Conservation (phyloP, 2,888 invertebrate species). For the Polymixis flavicincta region DNA sequence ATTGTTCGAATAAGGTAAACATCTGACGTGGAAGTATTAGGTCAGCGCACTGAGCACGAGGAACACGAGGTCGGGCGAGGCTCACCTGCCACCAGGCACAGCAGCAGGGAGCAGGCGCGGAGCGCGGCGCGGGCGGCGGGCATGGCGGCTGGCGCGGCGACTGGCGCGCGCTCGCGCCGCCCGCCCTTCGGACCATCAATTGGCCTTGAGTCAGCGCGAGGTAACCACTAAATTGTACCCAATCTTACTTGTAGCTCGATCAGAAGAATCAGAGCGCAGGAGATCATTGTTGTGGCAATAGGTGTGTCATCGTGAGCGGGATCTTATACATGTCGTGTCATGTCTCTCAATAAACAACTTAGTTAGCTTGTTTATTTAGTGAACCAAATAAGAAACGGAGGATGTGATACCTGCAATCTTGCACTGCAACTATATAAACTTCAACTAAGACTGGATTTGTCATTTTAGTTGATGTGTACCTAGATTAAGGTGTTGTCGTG, state of each 20-base stretch:
- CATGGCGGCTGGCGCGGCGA: constrained; percentile 64
- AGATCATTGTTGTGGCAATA: constrained; percentile 55
- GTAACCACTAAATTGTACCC: constrained; percentile 72
- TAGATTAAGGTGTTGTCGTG: not conserved
- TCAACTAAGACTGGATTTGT: not conserved
- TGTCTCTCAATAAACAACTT: constrained; percentile 14
- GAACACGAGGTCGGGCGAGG: constrained; percentile 10
- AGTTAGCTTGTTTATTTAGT: constrained; percentile 26
- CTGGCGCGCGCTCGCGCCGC: constrained; percentile 72
- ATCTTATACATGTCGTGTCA: constrained; percentile 7
- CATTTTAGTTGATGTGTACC: not conserved
- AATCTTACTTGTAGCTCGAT: constrained; percentile 55
- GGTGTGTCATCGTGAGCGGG: not conserved
- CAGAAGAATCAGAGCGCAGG: constrained; percentile 47
- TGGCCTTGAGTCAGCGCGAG: constrained; percentile 78
- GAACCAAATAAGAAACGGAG: constrained; percentile 1
- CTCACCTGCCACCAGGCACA: constrained; percentile 84
- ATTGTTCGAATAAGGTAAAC: not conserved
- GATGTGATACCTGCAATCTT: not conserved
- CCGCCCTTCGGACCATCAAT: constrained; percentile 81
- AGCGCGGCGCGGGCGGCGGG: constrained; percentile 67
- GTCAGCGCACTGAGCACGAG: not conserved
- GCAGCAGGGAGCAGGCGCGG: constrained; percentile 72
- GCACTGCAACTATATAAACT: not conserved
- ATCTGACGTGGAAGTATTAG: not conserved